These are phyloP conservation scores for Corynorhinus townsendii DNA, from an alignment of 2,113 vertebrate species.

Conservation along the genomic window DNA sequence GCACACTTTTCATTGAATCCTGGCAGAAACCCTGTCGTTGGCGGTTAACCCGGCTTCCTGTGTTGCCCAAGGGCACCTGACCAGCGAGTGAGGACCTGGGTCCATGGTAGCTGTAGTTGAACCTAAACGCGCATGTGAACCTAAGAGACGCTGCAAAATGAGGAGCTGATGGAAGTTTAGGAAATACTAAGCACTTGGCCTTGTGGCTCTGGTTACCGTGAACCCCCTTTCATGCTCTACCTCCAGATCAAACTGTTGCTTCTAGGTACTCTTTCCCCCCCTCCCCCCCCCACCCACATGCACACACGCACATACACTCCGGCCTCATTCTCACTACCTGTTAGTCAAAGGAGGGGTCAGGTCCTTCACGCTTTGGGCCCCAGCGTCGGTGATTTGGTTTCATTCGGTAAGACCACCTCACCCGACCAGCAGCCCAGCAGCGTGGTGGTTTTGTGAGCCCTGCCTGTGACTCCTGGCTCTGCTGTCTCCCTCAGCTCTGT, in stretches of 20 bases:
- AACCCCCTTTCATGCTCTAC: not conserved
- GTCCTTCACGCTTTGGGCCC: not conserved
- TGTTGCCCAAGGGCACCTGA: not conserved
- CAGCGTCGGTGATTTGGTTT: not conserved
- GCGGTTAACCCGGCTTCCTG: not conserved
- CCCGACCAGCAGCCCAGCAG: not conserved
- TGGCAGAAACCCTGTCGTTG: accelerated
- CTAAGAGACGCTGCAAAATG: accelerated
- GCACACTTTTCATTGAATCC: accelerated
- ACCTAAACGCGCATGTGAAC: not conserved
- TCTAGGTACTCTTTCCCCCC: not conserved
- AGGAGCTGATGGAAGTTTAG: not conserved
- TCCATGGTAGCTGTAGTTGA: not conserved
- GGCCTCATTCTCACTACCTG: not conserved
- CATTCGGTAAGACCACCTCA: not conserved
- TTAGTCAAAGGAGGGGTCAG: not conserved
- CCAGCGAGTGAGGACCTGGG: not conserved
- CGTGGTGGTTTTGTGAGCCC: accelerated
- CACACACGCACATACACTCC: accelerated
- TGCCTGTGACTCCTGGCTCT: not conserved
- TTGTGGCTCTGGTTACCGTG: not conserved
- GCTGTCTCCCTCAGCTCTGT: not conserved
- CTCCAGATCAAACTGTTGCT: not conserved
- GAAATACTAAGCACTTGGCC: not conserved
- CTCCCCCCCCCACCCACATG: no score